phyloP scores from a whole-genome alignment of 2,797 vertebrate genomes.

The Phalloptychus januarius region DNA sequence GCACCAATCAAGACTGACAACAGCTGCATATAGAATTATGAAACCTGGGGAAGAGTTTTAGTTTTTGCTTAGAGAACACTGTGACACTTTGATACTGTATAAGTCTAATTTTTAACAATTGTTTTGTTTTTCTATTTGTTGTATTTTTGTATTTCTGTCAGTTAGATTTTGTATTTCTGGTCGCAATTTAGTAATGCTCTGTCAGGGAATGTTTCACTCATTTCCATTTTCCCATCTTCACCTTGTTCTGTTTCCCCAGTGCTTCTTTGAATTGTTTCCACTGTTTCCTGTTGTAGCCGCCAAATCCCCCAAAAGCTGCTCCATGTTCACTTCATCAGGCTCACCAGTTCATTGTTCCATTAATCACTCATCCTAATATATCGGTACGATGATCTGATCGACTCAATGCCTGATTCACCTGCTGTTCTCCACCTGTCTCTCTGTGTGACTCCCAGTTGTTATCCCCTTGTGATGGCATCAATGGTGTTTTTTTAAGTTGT shows the following conservation, averaged over 20 bases:
- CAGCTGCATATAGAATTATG: not conserved
- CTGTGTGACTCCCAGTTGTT: not conserved
- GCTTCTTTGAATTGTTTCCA: not conserved
- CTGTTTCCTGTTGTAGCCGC: not conserved
- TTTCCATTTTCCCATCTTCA: not conserved
- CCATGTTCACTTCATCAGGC: not conserved
- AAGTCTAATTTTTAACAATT: not conserved
- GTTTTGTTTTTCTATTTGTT: not conserved
- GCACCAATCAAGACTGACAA: not conserved
- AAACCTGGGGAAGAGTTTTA: not conserved
- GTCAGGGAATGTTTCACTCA: not conserved
- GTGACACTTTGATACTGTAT: not conserved
- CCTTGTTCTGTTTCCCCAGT: not conserved
- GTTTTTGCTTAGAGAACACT: not conserved
- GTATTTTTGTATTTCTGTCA: not conserved
- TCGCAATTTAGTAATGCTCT: not conserved
- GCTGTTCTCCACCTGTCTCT: not conserved
- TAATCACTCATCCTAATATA: not conserved
- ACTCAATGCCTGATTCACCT: not conserved
- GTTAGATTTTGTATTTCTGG: not conserved
- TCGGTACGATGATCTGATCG: not conserved
- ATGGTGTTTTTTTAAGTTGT: not conserved
- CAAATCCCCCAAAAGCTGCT: not conserved
- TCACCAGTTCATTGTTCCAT: not conserved
- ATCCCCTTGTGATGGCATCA: not conserved